phyloP scores from a whole-genome alignment of 2,888 invertebrate species.

The Tipula lateralis region DNA sequence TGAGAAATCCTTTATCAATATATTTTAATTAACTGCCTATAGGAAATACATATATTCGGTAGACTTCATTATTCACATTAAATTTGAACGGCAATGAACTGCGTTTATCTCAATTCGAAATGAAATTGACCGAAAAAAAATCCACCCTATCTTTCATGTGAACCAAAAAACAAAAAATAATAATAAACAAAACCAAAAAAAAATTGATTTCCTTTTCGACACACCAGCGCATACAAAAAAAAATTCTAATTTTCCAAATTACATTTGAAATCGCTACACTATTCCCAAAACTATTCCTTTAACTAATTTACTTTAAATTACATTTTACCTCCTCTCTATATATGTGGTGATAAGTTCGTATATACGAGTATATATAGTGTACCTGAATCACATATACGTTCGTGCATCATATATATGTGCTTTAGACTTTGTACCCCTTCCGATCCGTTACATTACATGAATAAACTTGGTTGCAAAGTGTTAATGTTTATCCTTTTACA shows the following conservation, averaged over 20 bases:
- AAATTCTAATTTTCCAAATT: constrained; percentile 19
- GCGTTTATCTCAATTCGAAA: background rate
- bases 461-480: background rate
- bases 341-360: background rate
- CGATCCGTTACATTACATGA: background rate
- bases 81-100: background rate
- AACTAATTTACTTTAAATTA: constrained; percentile 19
- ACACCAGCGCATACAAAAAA: background rate
- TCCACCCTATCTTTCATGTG: background rate
- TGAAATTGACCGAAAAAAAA: background rate
- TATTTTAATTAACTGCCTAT: too few species aligned
- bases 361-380: background rate
- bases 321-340: background rate
- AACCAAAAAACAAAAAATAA: background rate
- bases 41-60: too few species aligned
- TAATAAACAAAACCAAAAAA: too few species aligned
- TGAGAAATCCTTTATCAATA: too few species aligned
- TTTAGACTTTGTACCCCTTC: background rate
- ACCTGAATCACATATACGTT: background rate
- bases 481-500: background rate
- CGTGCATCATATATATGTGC: background rate
- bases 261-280: constrained; percentile 19
- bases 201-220: background rate
- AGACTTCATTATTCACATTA: background rate
- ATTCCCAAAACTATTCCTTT: constrained; percentile 24